Evolutionary conservation across 1,140 invertebrate genomes (phyloP).

Genomic region (Phthorimaea operculella): DNA sequence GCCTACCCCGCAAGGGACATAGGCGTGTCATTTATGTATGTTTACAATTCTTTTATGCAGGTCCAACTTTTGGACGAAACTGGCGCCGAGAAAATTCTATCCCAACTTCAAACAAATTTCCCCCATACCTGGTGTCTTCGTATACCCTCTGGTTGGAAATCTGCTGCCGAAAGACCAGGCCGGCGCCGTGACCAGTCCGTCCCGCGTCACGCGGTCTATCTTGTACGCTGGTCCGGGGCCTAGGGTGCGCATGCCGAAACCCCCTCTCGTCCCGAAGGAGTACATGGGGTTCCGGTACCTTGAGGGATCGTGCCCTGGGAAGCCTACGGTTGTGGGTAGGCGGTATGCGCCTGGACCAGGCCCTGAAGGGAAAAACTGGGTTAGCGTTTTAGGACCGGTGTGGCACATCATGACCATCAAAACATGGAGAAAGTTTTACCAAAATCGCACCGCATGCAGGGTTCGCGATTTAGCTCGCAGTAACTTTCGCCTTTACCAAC

Average conservation of each 20-base stretch:
- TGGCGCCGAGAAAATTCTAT: too few species aligned
- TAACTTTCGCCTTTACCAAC: too few species aligned
- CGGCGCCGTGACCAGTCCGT: conserved; percentile 59
- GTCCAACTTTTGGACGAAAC: too few species aligned
- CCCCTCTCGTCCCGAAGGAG: conserved; percentile 63
- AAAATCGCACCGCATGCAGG: too few species aligned
- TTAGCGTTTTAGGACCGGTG: too few species aligned
- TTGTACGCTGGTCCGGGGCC: conserved; percentile 68
- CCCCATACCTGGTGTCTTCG: conserved; percentile 58
- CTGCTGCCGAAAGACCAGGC: conserved; percentile 67
- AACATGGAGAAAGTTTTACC: too few species aligned
- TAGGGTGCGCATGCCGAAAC: conserved; percentile 24
- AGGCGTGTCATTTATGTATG: too few species aligned
- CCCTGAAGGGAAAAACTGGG: conserved; percentile 33
- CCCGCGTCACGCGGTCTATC: conserved; percentile 55
- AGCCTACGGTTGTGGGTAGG: conserved; percentile 70
- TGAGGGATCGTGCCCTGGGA: conserved; percentile 67
- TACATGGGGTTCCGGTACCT: conserved; percentile 71
- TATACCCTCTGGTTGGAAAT: conserved; percentile 14
- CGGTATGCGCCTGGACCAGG: conserved; percentile 73
- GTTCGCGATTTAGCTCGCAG: too few species aligned
- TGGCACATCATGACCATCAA: too few species aligned
- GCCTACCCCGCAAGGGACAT: too few species aligned
- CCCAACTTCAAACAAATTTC: conserved; percentile 16
- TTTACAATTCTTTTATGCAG: too few species aligned